Evolutionary conservation across 2,888 invertebrate species (phyloP), one percentile per base, ranked within the genome.

Genomic region (Tetramorium bicarinatum): DNA sequence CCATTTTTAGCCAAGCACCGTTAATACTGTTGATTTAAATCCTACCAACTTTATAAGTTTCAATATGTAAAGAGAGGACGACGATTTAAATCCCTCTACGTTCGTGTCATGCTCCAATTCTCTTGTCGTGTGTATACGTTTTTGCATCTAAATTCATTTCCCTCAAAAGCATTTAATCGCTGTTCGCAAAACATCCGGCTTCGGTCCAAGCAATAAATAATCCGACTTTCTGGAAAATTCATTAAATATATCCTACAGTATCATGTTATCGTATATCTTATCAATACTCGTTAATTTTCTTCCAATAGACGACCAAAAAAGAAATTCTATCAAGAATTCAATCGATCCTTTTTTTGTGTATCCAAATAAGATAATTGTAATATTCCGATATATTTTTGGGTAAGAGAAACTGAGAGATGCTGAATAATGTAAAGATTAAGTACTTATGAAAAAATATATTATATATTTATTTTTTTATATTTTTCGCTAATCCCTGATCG

Each of bases 21-120:
- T 29, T 62, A 41, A 74, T 74, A 84, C 67, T 59, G 56, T 56
- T 67, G 47, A 77, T 81, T 86, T 87, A 84, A 84, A 86, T 62
- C 56, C 72, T 25, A 66, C 25, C 38, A 64, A 25, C 52, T 74
- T 67, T 76, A 74, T 54, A 59, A 66, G 75, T 82, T 66, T 84
- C 82, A 8, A 76, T 54, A 56, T 61, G 38, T 71, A 67, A 66
- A 44, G 66, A 77, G 49, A n/a, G 47, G n/a, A n/a, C n/a, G n/a
- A n/a, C n/a, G 52, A 76, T 86, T 71, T 71, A 62, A 66, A 79
- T 79, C 61, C 54, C 74, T 62, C 59, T 66, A 59, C 59, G 44
- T 44, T 41, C 52, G 38, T 21, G 44, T 83, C 79, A 71, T 52
- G 79, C 71, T 64, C 79, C 62, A 83, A 67, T 83, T 83, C 66